Percentiles rank a stretch among this genome's conserved stretches.
These are phyloP conservation scores for Eledona agricola DNA, from an alignment of 2,888 invertebrate species.

Conservation along the genomic window DNA sequence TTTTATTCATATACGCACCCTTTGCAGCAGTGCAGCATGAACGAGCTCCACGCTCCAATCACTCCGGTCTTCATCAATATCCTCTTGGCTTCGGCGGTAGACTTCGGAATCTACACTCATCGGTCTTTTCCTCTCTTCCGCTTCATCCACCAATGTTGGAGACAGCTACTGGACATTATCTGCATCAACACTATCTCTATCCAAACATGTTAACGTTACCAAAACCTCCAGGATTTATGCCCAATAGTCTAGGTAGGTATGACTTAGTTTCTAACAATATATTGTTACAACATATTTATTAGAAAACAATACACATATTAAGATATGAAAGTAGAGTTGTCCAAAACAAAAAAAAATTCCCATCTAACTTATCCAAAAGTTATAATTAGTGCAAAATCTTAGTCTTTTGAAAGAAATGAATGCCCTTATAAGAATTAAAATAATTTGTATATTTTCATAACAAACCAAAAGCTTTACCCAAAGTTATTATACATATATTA, in stretches of 20 bases:
- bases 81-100: conserved; percentile 53
- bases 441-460: too few species aligned
- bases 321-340: too few species aligned
- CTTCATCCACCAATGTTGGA: conserved; percentile 52
- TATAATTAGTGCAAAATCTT: too few species aligned
- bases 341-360: too few species aligned
- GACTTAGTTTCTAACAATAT: neutral
- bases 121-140: conserved; percentile 54
- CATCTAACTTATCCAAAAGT: too few species aligned
- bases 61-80: conserved; percentile 56
- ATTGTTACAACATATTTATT: too few species aligned
- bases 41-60: conserved; percentile 76
- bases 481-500: too few species aligned
- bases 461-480: too few species aligned
- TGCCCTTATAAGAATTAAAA: too few species aligned
- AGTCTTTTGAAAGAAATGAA: too few species aligned
- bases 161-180: conserved; percentile 48
- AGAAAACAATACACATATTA: too few species aligned
- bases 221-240: conserved; percentile 51
- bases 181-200: conserved; percentile 59
- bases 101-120: conserved; percentile 52
- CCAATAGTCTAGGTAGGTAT: conserved; percentile 41
- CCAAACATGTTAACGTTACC: conserved; percentile 59
- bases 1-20: conserved; percentile 27
- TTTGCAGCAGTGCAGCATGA: conserved; percentile 88